phyloP scores from a whole-genome alignment of 2,797 vertebrate species.

The Stomatorhinus walkeri region DNA sequence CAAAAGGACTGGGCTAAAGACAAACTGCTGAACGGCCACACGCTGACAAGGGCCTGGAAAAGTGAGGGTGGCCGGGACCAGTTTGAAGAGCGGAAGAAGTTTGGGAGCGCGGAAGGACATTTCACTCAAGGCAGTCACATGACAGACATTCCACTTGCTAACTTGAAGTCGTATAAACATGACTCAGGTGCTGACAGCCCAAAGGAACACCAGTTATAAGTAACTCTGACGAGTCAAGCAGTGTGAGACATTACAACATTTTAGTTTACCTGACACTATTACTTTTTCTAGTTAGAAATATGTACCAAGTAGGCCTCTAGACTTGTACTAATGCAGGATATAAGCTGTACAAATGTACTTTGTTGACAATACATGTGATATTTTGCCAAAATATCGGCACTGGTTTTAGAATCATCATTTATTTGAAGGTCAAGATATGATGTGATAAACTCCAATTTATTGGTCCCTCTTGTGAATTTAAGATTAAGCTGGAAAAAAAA shows the following conservation, averaged over 20 bases:
- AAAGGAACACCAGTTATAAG: slow-evolving; percentile 98
- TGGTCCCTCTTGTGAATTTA: slow-evolving; percentile 33
- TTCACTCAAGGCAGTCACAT: slow-evolving; percentile 79
- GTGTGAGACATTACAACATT: slow-evolving; percentile 22
- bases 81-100: slow-evolving; percentile 91
- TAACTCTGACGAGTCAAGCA: slow-evolving; percentile 40
- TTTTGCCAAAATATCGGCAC: slow-evolving; percentile 25
- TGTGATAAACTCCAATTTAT: slow-evolving; percentile 49
- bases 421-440: slow-evolving; percentile 46
- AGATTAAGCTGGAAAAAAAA: slow-evolving; percentile 50
- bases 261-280: slow-evolving; percentile 75
- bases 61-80: slow-evolving; percentile 82
- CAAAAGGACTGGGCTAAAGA: slow-evolving; percentile 96
- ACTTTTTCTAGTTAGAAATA: slow-evolving; percentile 74
- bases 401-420: slow-evolving; percentile 31
- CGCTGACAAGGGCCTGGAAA: slow-evolving; percentile 94
- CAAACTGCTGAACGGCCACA: slow-evolving; percentile 96
- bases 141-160: slow-evolving; percentile 94
- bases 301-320: slow-evolving; percentile 78
- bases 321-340: slow-evolving; percentile 78
- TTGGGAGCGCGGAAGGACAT: slow-evolving; percentile 81
- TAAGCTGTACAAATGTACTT: slow-evolving; percentile 67
- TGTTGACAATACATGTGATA: slow-evolving; percentile 58
- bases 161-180: slow-evolving; percentile 90
- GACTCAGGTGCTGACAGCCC: slow-evolving; percentile 79